phyloP scores from a whole-genome alignment of 2,888 invertebrate genomes.

The Minunthozetes semirufus region DNA sequence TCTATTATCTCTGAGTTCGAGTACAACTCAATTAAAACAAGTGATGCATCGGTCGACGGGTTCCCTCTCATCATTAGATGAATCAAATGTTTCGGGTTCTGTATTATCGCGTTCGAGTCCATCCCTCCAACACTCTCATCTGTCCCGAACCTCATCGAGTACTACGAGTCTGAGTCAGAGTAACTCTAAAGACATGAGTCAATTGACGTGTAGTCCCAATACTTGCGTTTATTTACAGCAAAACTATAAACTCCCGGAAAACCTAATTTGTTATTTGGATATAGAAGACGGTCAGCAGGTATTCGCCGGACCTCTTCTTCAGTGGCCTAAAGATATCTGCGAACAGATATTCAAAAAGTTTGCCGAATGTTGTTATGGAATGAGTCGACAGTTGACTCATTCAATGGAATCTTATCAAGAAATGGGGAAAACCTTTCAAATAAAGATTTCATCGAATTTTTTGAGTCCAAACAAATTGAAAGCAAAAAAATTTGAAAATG shows the following conservation, averaged over 20 bases:
- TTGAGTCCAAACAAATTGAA: slow-evolving; percentile 19
- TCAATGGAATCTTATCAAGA: neutral
- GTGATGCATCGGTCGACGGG: neutral
- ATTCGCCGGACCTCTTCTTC: slow-evolving; percentile 11
- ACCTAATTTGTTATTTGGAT: slow-evolving; percentile 10
- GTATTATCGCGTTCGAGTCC: neutral
- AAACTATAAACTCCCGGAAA: neutral
- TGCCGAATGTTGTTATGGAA: neutral
- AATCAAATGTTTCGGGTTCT: neutral
- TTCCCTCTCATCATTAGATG: neutral
- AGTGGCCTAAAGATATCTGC: neutral
- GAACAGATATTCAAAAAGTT: slow-evolving; percentile 8
- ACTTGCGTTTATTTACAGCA: slow-evolving; percentile 3
- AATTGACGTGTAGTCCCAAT: too few species aligned
- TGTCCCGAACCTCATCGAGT: neutral
- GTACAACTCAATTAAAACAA: neutral
- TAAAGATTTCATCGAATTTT: neutral
- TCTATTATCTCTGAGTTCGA: neutral
- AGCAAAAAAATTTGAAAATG: neutral
- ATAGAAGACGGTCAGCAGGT: slow-evolving; percentile 4
- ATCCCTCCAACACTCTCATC: neutral
- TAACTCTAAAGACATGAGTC: neutral
- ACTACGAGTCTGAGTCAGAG: neutral
- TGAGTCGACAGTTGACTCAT: neutral
- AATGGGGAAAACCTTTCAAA: neutral